Base-by-base conservation (phyloP, 2,888 invertebrate genomes). In the Lasioglossum lativentre region DNA sequence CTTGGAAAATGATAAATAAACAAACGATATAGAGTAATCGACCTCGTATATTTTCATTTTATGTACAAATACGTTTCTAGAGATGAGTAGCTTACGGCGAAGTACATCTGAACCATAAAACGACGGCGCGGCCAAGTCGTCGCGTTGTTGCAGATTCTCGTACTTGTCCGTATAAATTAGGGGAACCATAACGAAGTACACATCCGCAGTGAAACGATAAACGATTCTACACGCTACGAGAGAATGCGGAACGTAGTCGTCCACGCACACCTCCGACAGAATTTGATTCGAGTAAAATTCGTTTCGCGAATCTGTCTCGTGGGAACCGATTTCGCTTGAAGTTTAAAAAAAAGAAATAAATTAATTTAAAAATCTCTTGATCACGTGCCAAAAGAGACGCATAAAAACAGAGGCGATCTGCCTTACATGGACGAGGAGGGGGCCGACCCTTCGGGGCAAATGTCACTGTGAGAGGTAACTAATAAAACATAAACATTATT, bases 201-300 rank as follows among this genome's bases (percentile, higher is more conserved):
- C 70, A 66, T 87, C 87, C 86, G 87, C 87, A 87, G 86, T 79
- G 73, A 74, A 70, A 27, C 86, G 63, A 82, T 66, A 63, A 75
- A 59, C 75, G 74, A 74, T 76, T 27, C 59, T 27, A 27, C 14
- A 14, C 59, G 59, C 27, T 1, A 27, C 27, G 8, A 1, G 40
- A 40, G 40, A 40, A n/a, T 10, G 40, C 40, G 10, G 40, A 10
- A 8, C 40, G 40, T 10, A 10, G 40, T 10, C 10, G 40, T 40
- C 40, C 40, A 40, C 19, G 19, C 34, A 56, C 59, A 16, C 27
- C 59, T 59, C 59, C 59, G 27, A 59, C 59, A 27, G 27, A 59
- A 59, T 27, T 59, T 16, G 27, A 59, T 27, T 27, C 59, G 27
- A 27, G 59, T 30, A 59, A 59, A 59, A 30, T 63, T 63, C 63